Evolutionary conservation across 2,113 vertebrate species (phyloP).

Genomic region (Neodontobutis hainanensis): DNA sequence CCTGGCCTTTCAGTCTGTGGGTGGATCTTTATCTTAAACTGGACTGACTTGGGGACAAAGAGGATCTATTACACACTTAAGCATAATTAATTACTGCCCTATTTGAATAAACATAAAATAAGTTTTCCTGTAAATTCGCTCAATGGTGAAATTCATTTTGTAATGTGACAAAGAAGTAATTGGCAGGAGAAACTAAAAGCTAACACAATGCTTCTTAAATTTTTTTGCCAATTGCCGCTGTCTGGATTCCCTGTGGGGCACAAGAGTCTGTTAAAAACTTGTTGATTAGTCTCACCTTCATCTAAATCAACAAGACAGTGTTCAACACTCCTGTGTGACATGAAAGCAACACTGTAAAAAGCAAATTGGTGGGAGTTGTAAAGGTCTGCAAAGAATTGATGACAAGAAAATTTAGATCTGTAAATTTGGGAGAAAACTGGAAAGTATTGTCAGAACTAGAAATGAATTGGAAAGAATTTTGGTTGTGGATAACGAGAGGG

Average conservation of each 20-base stretch:
- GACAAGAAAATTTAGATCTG: not conserved
- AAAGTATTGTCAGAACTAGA: constrained; percentile 29
- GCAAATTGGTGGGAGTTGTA: constrained; percentile 32
- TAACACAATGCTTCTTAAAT: constrained; percentile 48
- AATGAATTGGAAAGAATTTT: constrained; percentile 28
- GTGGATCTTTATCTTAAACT: constrained; percentile 66
- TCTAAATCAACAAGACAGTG: constrained; percentile 61
- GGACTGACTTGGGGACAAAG: constrained; percentile 65
- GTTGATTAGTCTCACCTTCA: constrained; percentile 44
- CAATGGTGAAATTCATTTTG: constrained; percentile 13
- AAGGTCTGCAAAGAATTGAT: constrained; percentile 15
- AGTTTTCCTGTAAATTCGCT: constrained; percentile 10
- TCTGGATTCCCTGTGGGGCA: constrained; percentile 49
- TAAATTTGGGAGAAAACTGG: not conserved
- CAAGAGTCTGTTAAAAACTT: constrained; percentile 54
- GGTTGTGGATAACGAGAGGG: constrained; percentile 7
- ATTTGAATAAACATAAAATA: no score
- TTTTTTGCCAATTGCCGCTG: constrained; percentile 53
- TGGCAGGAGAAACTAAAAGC: constrained; percentile 58
- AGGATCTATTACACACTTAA: constrained; percentile 56
- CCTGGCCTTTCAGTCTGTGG: constrained; percentile 56
- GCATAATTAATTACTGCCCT: no score
- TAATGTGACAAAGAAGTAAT: constrained; percentile 17
- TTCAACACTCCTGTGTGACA: constrained; percentile 48
- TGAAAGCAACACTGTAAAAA: constrained; percentile 48